Evolutionary conservation across 2,797 vertebrate genomes (phyloP), one percentile per base, ranked within the genome.

Genomic region (Melanotaenia trifasciata): DNA sequence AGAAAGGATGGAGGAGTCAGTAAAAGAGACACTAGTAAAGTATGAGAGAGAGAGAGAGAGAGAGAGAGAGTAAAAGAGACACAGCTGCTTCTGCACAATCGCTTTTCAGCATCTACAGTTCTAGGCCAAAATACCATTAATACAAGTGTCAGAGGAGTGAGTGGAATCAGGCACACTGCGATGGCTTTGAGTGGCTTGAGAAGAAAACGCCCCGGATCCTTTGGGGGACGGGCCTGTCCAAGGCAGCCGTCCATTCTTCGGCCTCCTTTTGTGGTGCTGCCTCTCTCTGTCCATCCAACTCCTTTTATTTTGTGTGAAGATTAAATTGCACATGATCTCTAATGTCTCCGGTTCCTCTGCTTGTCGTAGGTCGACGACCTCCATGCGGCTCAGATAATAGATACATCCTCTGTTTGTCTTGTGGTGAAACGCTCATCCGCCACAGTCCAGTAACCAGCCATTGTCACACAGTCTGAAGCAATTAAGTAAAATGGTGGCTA

Each of bases 291-390:
- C 83, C 84, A 7, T 86, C 83, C 73, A 70, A 73, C 75, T 63
- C 77, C 80, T 86, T 92, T 96, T 95, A 97, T 96, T 98, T 97
- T 96, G 96, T 96, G 96, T 93, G 95, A 96, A 98, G 96, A 98
- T 98, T 98, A 97, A 99, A 99, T 97, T 98, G 96, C 97, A 96
- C 96, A 96, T 96, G 95, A 97, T 96, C 96, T 96, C 94, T 95
- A 95, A 96, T 95, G 97, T 97, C 94, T 95, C 93, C 84, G 92
- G 96, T 91, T 90, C 53, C 93, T 93, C 92, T 68, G 80, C 93
- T 95, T 95, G 96, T 95, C 96, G 94, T 91, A 96, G 97, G 97
- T 97, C 96, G 76, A 38, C 90, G 96, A 98, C 97, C 97, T 95
- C 93, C 92, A 72, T 74, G 94, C 90, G 81, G 89, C 94, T 93